Percentiles rank a stretch among this genome's conserved stretches.
Evolutionary conservation across 2,113 vertebrate genomes (phyloP).

Genomic region (Bubalus kerabau): DNA sequence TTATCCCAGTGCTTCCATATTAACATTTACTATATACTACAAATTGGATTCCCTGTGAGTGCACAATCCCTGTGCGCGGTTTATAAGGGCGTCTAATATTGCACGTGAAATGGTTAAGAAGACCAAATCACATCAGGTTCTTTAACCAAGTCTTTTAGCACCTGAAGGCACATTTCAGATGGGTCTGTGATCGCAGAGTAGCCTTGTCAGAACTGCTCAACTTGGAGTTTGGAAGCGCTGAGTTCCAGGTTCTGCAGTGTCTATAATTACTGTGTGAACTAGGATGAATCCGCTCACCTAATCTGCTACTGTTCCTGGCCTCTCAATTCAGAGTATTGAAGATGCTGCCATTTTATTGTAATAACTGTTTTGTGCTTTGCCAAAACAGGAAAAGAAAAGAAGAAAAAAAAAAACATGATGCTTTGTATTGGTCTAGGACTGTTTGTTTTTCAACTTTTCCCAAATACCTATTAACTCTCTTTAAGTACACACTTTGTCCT

Average conservation of each 20-base stretch:
- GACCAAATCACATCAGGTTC: background rate
- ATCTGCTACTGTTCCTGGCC: background rate
- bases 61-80: background rate
- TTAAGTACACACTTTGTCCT: background rate
- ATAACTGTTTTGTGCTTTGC: background rate
- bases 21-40: background rate
- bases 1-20: background rate
- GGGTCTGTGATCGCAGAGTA: background rate
- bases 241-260: background rate
- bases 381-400: background rate
- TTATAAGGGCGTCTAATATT: conserved; percentile 50
- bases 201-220: background rate
- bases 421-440: background rate
- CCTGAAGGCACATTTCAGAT: background rate
- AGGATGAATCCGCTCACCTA: background rate
- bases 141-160: background rate
- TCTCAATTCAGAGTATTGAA: background rate
- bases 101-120: background rate
- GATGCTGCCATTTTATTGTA: background rate
- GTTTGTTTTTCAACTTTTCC: background rate
- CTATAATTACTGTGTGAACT: background rate
- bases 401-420: background rate
- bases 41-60: conserved; percentile 39
- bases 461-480: background rate
- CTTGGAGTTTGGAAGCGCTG: background rate